These are phyloP conservation scores for Oscheius myriophilus DNA, from an alignment of 2,888 invertebrate species.

Conservation along the genomic window DNA sequence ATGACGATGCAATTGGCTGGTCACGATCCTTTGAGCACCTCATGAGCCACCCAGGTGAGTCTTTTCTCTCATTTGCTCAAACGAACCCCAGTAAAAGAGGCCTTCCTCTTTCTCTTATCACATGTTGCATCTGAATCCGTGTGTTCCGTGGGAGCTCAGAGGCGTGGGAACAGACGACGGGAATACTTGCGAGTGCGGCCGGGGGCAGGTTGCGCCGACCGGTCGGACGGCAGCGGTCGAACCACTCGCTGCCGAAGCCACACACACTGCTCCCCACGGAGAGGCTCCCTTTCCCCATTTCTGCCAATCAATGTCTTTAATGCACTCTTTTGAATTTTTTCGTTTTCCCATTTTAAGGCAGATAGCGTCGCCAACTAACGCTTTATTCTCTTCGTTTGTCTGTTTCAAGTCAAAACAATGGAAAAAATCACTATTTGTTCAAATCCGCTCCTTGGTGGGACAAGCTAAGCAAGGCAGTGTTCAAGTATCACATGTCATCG, in stretches of 20 bases:
- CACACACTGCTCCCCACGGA: constrained; percentile 6
- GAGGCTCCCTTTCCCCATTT: neutral
- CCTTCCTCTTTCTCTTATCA: no score
- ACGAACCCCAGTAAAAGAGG: no score
- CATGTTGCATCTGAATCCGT: no score
- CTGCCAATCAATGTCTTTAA: neutral
- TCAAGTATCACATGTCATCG: no score
- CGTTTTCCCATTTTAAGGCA: neutral
- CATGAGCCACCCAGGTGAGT: constrained; percentile 63
- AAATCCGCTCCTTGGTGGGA: no score
- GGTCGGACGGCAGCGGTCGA: constrained; percentile 9
- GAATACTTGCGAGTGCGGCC: constrained; percentile 19
- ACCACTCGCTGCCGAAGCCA: constrained; percentile 5
- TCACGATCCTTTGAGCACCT: constrained; percentile 66
- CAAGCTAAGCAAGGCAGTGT: no score
- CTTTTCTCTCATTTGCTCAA: neutral
- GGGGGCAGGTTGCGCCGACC: constrained; percentile 19
- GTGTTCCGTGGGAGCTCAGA: neutral
- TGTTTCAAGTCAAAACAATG: no score
- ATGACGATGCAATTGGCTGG: constrained; percentile 65
- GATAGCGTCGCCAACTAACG: neutral
- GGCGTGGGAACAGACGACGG: constrained; percentile 14
- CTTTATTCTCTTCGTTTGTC: no score
- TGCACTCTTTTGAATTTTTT: neutral
- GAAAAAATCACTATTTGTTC: no score